A percentile compares a stretch with the other conserved stretches of the same genome.
Evolutionary conservation across 2,113 vertebrate species (phyloP).

Genomic region (Heterocephalus glaber): DNA sequence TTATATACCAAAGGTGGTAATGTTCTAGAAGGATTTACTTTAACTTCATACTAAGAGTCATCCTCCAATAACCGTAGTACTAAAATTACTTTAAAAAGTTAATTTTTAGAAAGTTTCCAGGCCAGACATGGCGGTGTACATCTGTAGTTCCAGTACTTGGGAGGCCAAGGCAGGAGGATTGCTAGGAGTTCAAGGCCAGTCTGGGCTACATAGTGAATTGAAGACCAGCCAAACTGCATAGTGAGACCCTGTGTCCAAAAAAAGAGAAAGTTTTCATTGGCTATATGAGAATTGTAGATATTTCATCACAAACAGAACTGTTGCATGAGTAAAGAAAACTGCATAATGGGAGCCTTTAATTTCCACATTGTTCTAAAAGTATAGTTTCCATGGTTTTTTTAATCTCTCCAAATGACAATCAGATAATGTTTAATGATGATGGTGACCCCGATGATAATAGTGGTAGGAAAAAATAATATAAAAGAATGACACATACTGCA

Average conservation of each 20-base stretch:
- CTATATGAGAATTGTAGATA: slow-evolving; percentile 39
- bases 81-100: slow-evolving; percentile 46
- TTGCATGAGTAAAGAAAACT: slow-evolving; percentile 14
- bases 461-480: slow-evolving; percentile 26
- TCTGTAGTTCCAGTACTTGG: too few species aligned
- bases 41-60: neutral
- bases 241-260: too few species aligned
- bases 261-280: neutral
- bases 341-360: neutral
- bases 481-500: neutral
- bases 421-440: slow-evolving; percentile 23
- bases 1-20: neutral
- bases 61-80: neutral
- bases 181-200: too few species aligned
- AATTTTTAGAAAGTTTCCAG: slow-evolving; percentile 5
- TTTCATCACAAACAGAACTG: slow-evolving; percentile 1
- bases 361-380: slow-evolving; percentile 16
- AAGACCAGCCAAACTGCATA: too few species aligned
- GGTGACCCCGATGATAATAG: neutral
- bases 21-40: slow-evolving; percentile 10
- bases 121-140: too few species aligned
- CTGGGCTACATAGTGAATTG: too few species aligned
- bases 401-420: neutral
- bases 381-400: neutral
- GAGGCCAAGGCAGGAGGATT: too few species aligned